Evolutionary conservation across 2,113 vertebrate species (phyloP).

Genomic region (Corapipo altera): DNA sequence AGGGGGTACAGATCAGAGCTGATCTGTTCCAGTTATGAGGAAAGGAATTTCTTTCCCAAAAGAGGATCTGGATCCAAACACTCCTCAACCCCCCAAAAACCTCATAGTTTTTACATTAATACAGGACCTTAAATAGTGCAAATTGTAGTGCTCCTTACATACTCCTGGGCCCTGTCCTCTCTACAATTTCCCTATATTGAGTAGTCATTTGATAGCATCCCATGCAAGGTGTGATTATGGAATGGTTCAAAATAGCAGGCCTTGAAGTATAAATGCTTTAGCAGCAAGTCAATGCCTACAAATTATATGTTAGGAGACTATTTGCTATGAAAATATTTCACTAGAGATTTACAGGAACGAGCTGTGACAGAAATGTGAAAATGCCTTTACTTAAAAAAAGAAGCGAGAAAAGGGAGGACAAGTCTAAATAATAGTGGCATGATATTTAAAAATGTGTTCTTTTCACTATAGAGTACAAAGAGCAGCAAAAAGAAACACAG

Average conservation of each 20-base stretch:
- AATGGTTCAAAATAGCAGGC: background rate
- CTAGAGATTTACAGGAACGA: background rate
- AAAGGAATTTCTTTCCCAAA: background rate
- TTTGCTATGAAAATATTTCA: background rate
- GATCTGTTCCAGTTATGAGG: rapidly evolving
- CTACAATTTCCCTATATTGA: background rate
- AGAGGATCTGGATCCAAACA: background rate
- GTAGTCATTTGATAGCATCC: background rate
- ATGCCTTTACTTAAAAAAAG: background rate
- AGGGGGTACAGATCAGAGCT: background rate
- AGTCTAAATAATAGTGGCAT: background rate
- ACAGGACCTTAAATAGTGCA: background rate
- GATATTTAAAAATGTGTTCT: background rate
- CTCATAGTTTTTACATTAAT: background rate
- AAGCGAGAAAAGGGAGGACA: rapidly evolving
- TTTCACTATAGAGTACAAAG: background rate
- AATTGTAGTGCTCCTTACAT: background rate
- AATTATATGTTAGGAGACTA: background rate
- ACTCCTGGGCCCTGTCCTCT: background rate
- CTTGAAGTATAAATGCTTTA: background rate
- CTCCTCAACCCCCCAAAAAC: background rate
- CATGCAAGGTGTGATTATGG: background rate
- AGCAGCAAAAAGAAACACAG: background rate
- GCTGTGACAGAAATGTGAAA: background rate
- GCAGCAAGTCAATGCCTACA: background rate